Evolutionary conservation across 2,888 invertebrate species (phyloP).

Genomic region (Muscina levida): DNA sequence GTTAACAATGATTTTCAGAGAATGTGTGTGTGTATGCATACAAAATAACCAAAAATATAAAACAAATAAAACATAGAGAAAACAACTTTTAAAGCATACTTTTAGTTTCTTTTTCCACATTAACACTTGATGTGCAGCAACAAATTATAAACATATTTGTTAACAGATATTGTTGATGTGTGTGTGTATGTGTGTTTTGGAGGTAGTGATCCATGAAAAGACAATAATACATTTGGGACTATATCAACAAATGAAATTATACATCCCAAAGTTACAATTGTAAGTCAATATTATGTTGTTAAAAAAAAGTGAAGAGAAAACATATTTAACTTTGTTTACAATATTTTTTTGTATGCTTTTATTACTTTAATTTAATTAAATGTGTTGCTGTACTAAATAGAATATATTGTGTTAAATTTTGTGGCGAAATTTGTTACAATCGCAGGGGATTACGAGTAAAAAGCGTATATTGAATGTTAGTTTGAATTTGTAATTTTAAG

Average conservation of each 20-base stretch:
- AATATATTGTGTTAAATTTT: neutral
- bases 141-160: no score
- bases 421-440: neutral
- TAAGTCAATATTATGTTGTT: no score
- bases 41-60: neutral
- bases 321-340: no score
- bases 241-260: constrained; percentile 3
- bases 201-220: neutral
- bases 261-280: no score
- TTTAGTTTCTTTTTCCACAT: neutral
- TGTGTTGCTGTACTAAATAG: neutral
- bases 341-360: neutral
- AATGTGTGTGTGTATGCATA: neutral
- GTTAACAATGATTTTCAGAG: constrained; percentile 13
- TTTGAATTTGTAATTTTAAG: no score
- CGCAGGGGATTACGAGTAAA: neutral
- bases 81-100: constrained; percentile 11
- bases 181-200: neutral
- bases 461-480: no score
- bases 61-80: neutral
- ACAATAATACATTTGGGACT: neutral
- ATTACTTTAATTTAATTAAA: constrained; percentile 5
- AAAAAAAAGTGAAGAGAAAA: neutral
- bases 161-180: neutral
- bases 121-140: neutral